phyloP scores from a whole-genome alignment of 37 sponge, comb jelly and placozoan species.

The Chondrosia reniformis region DNA sequence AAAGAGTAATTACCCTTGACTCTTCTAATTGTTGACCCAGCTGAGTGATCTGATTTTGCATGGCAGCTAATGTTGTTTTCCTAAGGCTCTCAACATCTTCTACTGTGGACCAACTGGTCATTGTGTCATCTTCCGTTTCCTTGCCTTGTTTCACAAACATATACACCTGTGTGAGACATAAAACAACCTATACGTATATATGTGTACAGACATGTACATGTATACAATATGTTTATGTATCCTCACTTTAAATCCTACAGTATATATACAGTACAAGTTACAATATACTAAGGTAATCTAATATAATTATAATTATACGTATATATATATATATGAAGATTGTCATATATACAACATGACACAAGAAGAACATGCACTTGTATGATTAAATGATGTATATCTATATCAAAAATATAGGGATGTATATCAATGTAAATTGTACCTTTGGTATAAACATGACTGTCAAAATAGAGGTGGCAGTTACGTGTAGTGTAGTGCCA shows the following conservation, averaged over 20 bases:
- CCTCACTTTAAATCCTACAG: not conserved
- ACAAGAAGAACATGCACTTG: too few species aligned
- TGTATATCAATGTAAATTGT: not conserved
- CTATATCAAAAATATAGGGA: too few species aligned
- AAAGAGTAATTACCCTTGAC: constrained; percentile 15
- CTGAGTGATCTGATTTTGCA: constrained; percentile 8
- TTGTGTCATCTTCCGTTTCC: not conserved
- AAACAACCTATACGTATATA: not conserved
- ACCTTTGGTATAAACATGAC: constrained; percentile 21
- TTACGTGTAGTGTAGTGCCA: not conserved
- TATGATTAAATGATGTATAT: too few species aligned
- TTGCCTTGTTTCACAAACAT: not conserved
- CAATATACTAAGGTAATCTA: too few species aligned
- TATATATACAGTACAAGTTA: too few species aligned
- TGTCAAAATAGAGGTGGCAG: not conserved
- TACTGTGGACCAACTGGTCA: not conserved
- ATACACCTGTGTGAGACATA: not conserved
- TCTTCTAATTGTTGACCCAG: not conserved
- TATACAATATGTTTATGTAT: not conserved
- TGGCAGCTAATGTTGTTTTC: constrained; percentile 12
- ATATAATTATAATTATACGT: not conserved
- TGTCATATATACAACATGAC: too few species aligned
- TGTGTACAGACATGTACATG: not conserved
- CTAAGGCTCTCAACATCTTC: not conserved
- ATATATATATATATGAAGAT: too few species aligned